Percentiles rank a stretch among this genome's conserved stretches.
Evolutionary conservation across 1,140 invertebrate species (phyloP).

Genomic region (Zaprionus inermis): DNA sequence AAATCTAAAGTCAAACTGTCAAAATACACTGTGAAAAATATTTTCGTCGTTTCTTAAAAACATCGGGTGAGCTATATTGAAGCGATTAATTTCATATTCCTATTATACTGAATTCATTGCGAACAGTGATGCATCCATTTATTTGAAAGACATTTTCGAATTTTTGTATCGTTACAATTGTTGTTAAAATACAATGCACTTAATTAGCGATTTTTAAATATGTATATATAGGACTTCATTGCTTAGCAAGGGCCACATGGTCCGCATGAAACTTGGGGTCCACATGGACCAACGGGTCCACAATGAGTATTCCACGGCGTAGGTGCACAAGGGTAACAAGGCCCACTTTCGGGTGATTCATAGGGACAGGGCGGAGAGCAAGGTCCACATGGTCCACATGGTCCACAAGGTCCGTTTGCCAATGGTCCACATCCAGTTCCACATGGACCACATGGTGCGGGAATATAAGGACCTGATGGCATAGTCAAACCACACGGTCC

Average conservation of each 20-base stretch:
- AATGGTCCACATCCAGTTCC: conserved; percentile 54
- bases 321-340: conserved; percentile 73
- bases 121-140: conserved; percentile 4
- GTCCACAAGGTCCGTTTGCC: conserved; percentile 59
- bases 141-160: conserved; percentile 4
- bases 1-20: too few species aligned
- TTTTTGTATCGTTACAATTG: neutral
- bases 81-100: too few species aligned
- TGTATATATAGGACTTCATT: neutral
- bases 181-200: neutral
- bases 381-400: conserved; percentile 61
- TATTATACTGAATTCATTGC: too few species aligned
- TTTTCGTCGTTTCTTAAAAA: too few species aligned
- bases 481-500: conserved; percentile 68
- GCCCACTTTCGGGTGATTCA: conserved; percentile 73
- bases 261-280: conserved; percentile 72
- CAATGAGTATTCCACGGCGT: conserved; percentile 79
- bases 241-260: conserved; percentile 68
- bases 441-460: conserved; percentile 61
- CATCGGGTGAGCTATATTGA: too few species aligned
- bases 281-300: conserved; percentile 70
- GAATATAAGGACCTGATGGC: conserved; percentile 70
- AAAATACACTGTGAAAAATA: too few species aligned
- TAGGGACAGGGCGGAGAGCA: conserved; percentile 73
- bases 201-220: neutral